Percentiles rank a stretch among this genome's conserved stretches.
phyloP scores from a whole-genome alignment of 2,888 invertebrate species.

The Tachina lurida region DNA sequence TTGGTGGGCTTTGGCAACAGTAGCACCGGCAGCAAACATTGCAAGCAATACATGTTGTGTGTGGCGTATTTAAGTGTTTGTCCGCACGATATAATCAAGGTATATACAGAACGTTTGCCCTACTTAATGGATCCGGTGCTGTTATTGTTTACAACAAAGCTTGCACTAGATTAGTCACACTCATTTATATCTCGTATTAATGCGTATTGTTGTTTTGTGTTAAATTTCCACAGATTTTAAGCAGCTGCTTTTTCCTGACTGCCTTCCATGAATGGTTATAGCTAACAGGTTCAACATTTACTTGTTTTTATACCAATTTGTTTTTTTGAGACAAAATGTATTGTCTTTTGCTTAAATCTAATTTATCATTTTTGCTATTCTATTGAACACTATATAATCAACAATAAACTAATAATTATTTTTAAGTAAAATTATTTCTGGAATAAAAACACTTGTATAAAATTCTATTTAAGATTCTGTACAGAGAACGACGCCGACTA shows the following conservation, averaged over 20 bases:
- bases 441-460: not conserved
- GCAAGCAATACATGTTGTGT: constrained; percentile 94
- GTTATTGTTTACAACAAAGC: constrained; percentile 2
- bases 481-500: too few relatives aligned
- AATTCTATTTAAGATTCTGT: constrained; percentile 27
- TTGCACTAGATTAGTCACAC: not conserved
- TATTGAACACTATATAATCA: not conserved
- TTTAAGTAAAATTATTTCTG: constrained; percentile 19
- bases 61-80: not conserved
- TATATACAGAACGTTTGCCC: not conserved
- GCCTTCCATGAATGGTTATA: not conserved
- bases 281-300: constrained; percentile 4
- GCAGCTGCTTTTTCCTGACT: too few relatives aligned
- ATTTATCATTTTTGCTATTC: constrained; percentile 7
- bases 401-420: not conserved
- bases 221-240: not conserved
- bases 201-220: not conserved
- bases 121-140: not conserved
- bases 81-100: not conserved
- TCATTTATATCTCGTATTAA: not conserved
- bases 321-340: not conserved
- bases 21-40: constrained; percentile 98
- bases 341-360: not conserved
- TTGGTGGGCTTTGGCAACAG: constrained; percentile 98
- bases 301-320: not conserved